Evolutionary conservation across 2,113 vertebrate species (phyloP), one percentile per base, ranked within the genome.

Genomic region (Regulus satrapa): DNA sequence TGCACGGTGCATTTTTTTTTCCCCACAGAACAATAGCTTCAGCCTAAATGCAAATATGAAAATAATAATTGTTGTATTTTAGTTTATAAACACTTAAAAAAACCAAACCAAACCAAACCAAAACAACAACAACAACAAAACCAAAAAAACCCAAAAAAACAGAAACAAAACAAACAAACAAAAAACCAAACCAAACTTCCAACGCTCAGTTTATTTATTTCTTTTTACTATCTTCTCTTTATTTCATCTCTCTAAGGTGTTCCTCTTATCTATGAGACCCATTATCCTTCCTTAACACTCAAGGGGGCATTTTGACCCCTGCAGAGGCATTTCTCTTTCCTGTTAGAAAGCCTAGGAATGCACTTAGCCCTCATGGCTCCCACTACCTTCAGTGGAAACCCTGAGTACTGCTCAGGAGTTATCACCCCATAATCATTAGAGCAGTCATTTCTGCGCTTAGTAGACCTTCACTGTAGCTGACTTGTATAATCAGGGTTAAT

Each of bases 401-500:
- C 46, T 48, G 67, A 93, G 66, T 6, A 66, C 58, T 1, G 14
- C 58, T 55, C 81, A 83, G 58, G 88, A 89, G 63, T 94, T 88
- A 94, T 58, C 92, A 91, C 82, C 89, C 91, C 88, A 61, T 79
- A 89, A 85, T 88, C 67, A 76, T 80, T 73, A 94, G 9, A 96
- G 75, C 67, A 96, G 82, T 85, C 82, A 95, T 88, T 95, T 92
- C 76, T 71, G 59, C 93, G 95, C 85, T 96, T 92, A 91, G 89
- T n/a, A 95, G 91, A 87, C 84, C 91, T 95, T 95, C 92, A 89
- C 71, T 61, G 71, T 49, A 73, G 75, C 82, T 93, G 85, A 96
- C 85, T 96, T 94, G 78, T 94, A 85, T 96, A 94, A 94, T 94
- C 92, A 92, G 95, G 89, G 84, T 96, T 96, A 94, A 94, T 88